These are phyloP conservation scores for Decapterus maruadsi DNA, from an alignment of 2,797 vertebrate genomes.

Conservation along the genomic window DNA sequence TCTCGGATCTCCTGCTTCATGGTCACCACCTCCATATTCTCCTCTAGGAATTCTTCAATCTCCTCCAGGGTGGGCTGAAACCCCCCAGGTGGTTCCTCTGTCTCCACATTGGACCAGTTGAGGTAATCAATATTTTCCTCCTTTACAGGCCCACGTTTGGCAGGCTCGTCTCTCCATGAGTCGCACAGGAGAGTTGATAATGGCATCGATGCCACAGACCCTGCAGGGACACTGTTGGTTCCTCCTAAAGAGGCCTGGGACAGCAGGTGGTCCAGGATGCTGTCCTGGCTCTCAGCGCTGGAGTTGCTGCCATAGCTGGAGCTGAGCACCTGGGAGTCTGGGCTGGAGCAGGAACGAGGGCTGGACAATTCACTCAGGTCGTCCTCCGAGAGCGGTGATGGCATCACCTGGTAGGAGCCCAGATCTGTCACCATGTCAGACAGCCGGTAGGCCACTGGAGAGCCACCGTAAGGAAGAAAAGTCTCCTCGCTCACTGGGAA, in stretches of 20 bases:
- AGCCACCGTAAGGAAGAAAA: constrained; percentile 81
- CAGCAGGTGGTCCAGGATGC: constrained; percentile 92
- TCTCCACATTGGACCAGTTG: constrained; percentile 85
- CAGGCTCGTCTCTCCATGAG: constrained; percentile 72
- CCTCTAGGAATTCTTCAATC: constrained; percentile 97
- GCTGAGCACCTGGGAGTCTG: constrained; percentile 90
- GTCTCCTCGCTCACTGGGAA: constrained; percentile 87
- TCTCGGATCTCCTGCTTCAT: constrained; percentile 86
- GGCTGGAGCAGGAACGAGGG: constrained; percentile 94
- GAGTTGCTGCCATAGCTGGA: constrained; percentile 91
- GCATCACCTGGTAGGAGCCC: constrained; percentile 90
- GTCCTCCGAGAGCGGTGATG: constrained; percentile 93
- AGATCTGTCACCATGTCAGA: constrained; percentile 88
- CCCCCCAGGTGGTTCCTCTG: constrained; percentile 84
- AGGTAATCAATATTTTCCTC: constrained; percentile 91
- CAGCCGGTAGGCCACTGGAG: constrained; percentile 80
- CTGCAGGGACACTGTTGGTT: constrained; percentile 2
- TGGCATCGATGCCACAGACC: constrained; percentile 58
- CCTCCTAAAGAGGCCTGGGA: constrained; percentile 90
- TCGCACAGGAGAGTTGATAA: constrained; percentile 87
- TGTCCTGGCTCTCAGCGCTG: constrained; percentile 90
- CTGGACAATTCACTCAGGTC: constrained; percentile 93
- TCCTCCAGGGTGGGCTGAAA: constrained; percentile 97
- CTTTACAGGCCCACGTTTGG: constrained; percentile 81
- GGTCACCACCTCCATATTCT: constrained; percentile 92